Conservation (phyloP, 2,888 invertebrate species). For the Syritta pipiens region DNA sequence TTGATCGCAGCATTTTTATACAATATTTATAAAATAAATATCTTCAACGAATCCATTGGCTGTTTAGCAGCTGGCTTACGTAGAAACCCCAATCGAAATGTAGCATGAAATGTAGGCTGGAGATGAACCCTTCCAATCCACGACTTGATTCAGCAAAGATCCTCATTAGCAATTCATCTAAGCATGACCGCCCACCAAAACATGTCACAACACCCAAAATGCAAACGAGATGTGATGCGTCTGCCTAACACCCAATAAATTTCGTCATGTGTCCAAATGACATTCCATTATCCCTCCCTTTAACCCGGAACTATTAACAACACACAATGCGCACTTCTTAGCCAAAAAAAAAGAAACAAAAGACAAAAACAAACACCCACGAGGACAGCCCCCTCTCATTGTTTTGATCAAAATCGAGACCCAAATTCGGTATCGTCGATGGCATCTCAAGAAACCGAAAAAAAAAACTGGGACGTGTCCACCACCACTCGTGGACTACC, state of each 20-base stretch:
- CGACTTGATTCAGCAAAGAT: too few species aligned
- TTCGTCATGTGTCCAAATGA: constrained; percentile 3
- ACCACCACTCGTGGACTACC: constrained; percentile 50
- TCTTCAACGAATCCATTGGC: too few species aligned
- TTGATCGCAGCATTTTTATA: too few species aligned
- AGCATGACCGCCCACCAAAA: too few species aligned
- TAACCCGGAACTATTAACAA: constrained; percentile 44
- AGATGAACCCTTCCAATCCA: too few species aligned
- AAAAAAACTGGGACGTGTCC: constrained; percentile 59
- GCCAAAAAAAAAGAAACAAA: constrained; percentile 3
- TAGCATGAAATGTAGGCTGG: too few species aligned
- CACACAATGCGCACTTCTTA: constrained; percentile 5
- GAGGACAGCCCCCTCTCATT: constrained; percentile 24
- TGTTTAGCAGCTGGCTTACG: too few species aligned
- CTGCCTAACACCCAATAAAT: not conserved
- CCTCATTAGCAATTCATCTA: too few species aligned
- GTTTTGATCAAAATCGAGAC: constrained; percentile 49
- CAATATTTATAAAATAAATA: too few species aligned
- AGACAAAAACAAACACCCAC: not conserved
- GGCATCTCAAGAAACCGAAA: constrained; percentile 41
- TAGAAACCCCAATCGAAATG: too few species aligned
- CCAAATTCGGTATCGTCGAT: constrained; percentile 56
- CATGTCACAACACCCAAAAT: too few species aligned
- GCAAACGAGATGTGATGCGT: too few species aligned
- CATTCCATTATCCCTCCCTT: constrained; percentile 3